phyloP scores from a whole-genome alignment of 2,113 vertebrate species.

The Meriones unguiculatus region DNA sequence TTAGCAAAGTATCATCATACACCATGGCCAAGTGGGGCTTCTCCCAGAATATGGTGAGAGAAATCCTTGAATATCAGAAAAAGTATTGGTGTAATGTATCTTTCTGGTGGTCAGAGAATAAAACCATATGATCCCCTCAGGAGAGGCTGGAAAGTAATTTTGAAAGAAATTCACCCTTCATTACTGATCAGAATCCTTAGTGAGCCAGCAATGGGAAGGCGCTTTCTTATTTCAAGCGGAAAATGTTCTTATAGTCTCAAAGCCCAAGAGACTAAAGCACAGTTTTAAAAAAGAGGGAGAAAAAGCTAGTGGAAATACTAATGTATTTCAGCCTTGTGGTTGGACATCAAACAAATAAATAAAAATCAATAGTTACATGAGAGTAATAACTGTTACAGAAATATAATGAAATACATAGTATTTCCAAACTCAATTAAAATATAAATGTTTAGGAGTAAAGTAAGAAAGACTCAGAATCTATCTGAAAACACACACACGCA shows the following conservation, averaged over 20 bases:
- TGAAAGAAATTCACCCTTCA: constrained; percentile 62
- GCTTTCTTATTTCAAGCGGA: constrained; percentile 71
- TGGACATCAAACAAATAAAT: constrained; percentile 61
- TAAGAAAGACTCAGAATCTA: background rate
- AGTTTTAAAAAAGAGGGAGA: background rate
- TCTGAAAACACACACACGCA: background rate
- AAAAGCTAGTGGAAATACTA: constrained; percentile 52
- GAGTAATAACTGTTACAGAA: constrained; percentile 55
- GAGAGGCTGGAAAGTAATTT: constrained; percentile 70
- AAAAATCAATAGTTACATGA: constrained; percentile 64
- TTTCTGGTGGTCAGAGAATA: constrained; percentile 61
- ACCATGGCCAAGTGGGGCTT: constrained; percentile 2
- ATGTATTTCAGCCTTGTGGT: constrained; percentile 62
- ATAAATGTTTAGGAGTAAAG: constrained; percentile 38
- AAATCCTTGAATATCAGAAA: constrained; percentile 59
- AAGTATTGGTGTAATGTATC: constrained; percentile 34
- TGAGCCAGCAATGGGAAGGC: constrained; percentile 43
- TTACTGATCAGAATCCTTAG: constrained; percentile 74
- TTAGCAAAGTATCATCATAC: background rate
- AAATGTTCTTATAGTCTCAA: constrained; percentile 70
- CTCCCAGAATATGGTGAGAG: constrained; percentile 31
- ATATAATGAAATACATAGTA: constrained; percentile 56
- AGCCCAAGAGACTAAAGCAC: constrained; percentile 71
- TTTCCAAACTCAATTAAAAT: constrained; percentile 67
- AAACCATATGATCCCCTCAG: constrained; percentile 64